Base-by-base conservation (phyloP, 2,888 invertebrate genomes). In the Drosophila aldrichi region DNA sequence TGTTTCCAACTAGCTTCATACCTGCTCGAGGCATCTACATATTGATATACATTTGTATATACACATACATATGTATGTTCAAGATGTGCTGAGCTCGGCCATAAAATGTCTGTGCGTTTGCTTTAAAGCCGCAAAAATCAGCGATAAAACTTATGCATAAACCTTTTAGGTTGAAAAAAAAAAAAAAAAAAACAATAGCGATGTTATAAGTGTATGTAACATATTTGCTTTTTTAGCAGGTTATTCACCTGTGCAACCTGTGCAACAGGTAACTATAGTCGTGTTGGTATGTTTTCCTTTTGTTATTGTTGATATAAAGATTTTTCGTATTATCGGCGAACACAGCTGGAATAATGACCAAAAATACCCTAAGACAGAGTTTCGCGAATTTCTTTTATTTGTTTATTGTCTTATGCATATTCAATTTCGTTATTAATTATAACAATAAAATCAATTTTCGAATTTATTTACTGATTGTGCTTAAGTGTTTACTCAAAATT, bases 241-340 rank as follows among this genome's bases (percentile, higher is more conserved):
- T 77, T 70, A 65, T 77, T 79, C 52, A 76, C 69, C 77, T 77
- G 59, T 70, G 56, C 18, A 43, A 10, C 38, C 55, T 48, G 25
- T 65, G 63, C 58, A 59, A 54, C 54, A 48, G 55, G 49, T 68
- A 46, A 65, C 46, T 14, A 14, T 49, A 20, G 58, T 41, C 18
- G 59, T 40, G n/a, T 25, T 62, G 10, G 32, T 22, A 10, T 66
- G 29, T 48, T 51, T 55, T 20, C 10, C 22, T 18, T 64, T 61
- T n/a, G 18, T 32, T 61, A 32, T 62, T 52, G 46, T 34, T 34
- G 36, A 36, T 20, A 57, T 18, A 18, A n/a, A 44, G 10, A 49
- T 18, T 29, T 40, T 48, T 46, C 41, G 29, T 29, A 32, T 58
- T 54, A 32, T 60, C 34, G 5, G 18, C 18, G 38, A 14, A 49